Evolutionary conservation across 2,888 invertebrate species (phyloP).

Genomic region (Folsomia manolachei): DNA sequence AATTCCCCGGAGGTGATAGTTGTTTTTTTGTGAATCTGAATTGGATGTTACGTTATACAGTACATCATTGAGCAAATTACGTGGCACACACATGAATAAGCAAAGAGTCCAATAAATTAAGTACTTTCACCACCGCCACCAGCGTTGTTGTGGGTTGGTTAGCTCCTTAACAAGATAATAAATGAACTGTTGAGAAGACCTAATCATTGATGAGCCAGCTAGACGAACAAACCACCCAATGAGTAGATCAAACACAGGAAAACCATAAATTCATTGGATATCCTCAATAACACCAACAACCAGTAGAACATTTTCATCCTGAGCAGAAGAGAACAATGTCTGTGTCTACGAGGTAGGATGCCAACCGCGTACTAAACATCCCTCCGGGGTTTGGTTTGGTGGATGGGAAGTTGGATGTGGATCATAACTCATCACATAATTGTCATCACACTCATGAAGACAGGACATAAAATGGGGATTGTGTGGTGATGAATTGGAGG

Average conservation of each 20-base stretch:
- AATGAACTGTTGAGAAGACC: constrained; percentile 1
- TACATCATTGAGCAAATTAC: background rate
- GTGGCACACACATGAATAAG: too few species aligned
- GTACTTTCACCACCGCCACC: background rate
- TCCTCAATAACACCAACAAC: too few species aligned
- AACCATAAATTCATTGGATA: background rate
- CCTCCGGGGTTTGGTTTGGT: background rate
- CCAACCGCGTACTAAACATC: background rate
- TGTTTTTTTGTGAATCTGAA: too few species aligned
- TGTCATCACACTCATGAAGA: constrained; percentile 15
- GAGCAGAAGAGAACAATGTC: background rate
- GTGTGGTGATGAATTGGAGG: constrained; percentile 18
- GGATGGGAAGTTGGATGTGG: background rate
- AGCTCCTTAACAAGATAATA: constrained; percentile 1
- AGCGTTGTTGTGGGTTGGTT: background rate
- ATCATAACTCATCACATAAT: constrained; percentile 21
- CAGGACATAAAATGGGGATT: constrained; percentile 11
- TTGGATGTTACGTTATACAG: background rate
- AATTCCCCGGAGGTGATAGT: too few species aligned
- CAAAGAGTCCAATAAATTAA: background rate
- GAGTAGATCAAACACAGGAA: background rate
- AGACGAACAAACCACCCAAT: background rate
- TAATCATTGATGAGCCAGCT: background rate
- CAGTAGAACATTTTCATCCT: background rate
- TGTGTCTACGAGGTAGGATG: background rate